Conservation (phyloP, 2,797 vertebrate species). For the Staurois parvus region DNA sequence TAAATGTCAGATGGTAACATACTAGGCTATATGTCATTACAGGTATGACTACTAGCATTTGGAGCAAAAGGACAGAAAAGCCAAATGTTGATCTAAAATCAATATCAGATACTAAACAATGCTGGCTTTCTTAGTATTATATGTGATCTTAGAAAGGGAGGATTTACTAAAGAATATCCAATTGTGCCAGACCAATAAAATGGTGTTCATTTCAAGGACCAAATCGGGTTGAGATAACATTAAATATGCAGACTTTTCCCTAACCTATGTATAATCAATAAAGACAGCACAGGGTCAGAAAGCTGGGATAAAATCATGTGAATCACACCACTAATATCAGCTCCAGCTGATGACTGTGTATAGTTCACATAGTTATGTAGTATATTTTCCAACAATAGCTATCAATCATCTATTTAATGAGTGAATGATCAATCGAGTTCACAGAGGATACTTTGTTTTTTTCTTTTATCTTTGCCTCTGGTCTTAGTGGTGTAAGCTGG, state of each 20-base stretch:
- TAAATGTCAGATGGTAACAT: constrained; percentile 50
- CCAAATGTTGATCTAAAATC: constrained; percentile 8
- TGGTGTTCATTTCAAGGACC: not conserved
- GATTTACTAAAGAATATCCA: not conserved
- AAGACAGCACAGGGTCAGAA: not conserved
- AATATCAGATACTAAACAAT: not conserved
- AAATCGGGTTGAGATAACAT: not conserved
- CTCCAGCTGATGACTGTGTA: not conserved
- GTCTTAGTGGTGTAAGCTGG: no score
- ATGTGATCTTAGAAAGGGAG: not conserved
- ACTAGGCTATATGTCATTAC: constrained; percentile 21
- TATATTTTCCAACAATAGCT: not conserved
- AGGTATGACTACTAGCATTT: constrained; percentile 27
- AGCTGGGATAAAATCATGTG: not conserved
- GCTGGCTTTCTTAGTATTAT: not conserved
- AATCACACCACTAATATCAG: not conserved
- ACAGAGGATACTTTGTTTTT: not conserved
- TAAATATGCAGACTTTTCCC: not conserved
- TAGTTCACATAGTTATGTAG: not conserved
- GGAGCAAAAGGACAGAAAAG: constrained; percentile 29
- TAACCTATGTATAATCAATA: not conserved
- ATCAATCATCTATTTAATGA: not conserved
- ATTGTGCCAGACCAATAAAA: not conserved
- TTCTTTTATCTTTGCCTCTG: no score
- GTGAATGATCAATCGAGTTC: not conserved